Percentiles rank a stretch among this genome's conserved stretches.
Conservation (phyloP, 2,113 vertebrate genomes). For the Paramisgurnus dabryanus region DNA sequence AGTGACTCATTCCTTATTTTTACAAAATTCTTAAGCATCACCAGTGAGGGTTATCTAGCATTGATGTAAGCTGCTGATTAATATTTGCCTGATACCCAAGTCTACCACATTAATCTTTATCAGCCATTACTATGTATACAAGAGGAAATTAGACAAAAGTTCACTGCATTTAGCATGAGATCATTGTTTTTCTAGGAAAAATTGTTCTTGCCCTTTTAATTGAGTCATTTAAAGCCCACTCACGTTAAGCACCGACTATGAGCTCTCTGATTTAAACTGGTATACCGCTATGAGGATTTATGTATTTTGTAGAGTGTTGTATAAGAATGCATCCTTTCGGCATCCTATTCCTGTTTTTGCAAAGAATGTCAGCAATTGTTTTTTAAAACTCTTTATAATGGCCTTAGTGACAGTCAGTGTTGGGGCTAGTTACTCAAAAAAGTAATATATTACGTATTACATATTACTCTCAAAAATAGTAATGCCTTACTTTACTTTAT, state of each 20-base stretch:
- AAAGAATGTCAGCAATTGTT: neutral
- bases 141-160: constrained; percentile 38
- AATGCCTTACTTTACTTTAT: no score
- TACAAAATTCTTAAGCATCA: neutral
- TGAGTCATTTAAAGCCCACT: constrained; percentile 22
- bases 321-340: no score
- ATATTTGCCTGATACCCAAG: neutral
- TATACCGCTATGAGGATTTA: neutral
- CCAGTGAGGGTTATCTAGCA: constrained; percentile 9
- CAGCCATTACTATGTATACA: constrained; percentile 16
- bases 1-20: constrained; percentile 3
- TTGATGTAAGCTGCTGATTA: constrained; percentile 18
- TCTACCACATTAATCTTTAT: constrained; percentile 17
- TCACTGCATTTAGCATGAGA: constrained; percentile 37
- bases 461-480: no score
- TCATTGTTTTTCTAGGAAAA: constrained; percentile 45
- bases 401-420: no score
- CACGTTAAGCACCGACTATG: neutral
- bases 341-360: neutral
- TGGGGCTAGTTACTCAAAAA: no score
- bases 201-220: constrained; percentile 12
- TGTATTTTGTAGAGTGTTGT: no score
- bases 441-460: no score
- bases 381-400: constrained; percentile 1
- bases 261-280: neutral